Evolutionary conservation across 2,888 invertebrate species (phyloP).

Genomic region (Macaria liturata): DNA sequence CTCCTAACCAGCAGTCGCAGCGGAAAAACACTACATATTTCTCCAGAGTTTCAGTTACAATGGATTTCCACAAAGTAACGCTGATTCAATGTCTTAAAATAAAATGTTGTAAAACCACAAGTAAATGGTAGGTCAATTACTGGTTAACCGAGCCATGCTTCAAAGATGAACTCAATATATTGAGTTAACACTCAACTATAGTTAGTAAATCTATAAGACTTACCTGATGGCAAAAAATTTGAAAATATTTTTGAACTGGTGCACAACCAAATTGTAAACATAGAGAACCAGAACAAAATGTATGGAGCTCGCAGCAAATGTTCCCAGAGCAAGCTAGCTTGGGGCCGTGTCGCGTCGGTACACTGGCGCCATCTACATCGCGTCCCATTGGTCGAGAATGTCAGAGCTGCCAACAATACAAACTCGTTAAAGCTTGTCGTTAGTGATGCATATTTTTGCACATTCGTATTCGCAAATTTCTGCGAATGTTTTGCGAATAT

Average conservation of each 20-base stretch:
- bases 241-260: slow-evolving; percentile 82
- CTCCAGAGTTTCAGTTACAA: too few relatives aligned
- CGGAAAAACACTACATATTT: too few relatives aligned
- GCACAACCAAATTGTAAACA: slow-evolving; percentile 83
- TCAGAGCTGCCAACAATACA: slow-evolving; percentile 65
- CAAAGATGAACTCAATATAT: slow-evolving; percentile 53
- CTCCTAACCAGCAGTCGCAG: too few relatives aligned
- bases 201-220: slow-evolving; percentile 71
- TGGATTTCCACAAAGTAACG: too few relatives aligned
- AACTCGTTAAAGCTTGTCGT: slow-evolving; percentile 50
- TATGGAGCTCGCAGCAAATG: slow-evolving; percentile 81
- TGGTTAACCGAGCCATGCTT: slow-evolving; percentile 60
- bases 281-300: slow-evolving; percentile 83
- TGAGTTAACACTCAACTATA: slow-evolving; percentile 60
- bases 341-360: slow-evolving; percentile 78
- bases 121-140: slow-evolving; percentile 50
- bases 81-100: too few relatives aligned
- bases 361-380: slow-evolving; percentile 72
- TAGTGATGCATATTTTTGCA: too few relatives aligned
- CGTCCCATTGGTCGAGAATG: slow-evolving; percentile 62
- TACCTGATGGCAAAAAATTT: slow-evolving; percentile 83
- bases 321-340: slow-evolving; percentile 80
- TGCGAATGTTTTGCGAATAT: too few relatives aligned
- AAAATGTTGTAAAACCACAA: slow-evolving; percentile 37
- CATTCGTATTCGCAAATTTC: too few relatives aligned